Evolutionary conservation across 2,113 vertebrate species (phyloP).

Genomic region (Toxostoma redivivum): DNA sequence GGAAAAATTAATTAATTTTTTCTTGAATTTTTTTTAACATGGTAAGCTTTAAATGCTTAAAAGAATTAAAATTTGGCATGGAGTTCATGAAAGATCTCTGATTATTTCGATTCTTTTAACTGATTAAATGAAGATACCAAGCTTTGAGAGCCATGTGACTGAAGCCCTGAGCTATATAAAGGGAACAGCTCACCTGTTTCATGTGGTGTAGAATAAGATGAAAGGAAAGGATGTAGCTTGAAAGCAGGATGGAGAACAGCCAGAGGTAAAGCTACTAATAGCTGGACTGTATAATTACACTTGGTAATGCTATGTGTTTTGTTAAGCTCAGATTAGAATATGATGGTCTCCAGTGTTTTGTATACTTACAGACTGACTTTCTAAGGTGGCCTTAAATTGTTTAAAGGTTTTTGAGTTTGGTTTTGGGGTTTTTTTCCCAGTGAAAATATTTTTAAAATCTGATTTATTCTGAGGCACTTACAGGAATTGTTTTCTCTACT

Average conservation of each 20-base stretch:
- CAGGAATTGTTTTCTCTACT: background rate
- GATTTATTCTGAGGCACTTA: background rate
- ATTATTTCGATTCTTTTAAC: conserved; percentile 52
- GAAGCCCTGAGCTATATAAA: conserved; percentile 39
- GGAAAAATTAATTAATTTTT: conserved; percentile 42
- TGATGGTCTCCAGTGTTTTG: conserved; percentile 45
- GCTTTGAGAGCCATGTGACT: conserved; percentile 37
- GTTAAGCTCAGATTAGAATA: conserved; percentile 51
- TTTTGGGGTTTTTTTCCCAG: background rate
- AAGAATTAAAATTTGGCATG: conserved; percentile 45
- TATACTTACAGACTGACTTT: background rate
- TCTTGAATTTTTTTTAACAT: conserved; percentile 2
- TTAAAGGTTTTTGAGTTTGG: background rate
- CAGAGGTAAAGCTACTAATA: conserved; percentile 69
- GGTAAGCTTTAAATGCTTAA: conserved; percentile 36
- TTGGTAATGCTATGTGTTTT: conserved; percentile 66
- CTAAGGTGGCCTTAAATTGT: background rate
- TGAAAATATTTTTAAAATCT: background rate
- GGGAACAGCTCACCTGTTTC: conserved; percentile 58
- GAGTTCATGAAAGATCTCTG: conserved; percentile 51
- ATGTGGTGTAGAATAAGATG: conserved; percentile 55
- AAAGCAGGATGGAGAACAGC: conserved; percentile 57
- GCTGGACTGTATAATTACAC: conserved; percentile 62
- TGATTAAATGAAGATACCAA: conserved; percentile 57
- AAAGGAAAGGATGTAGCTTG: conserved; percentile 41